A percentile compares a stretch with the other conserved stretches of the same genome.
These are phyloP conservation scores for Seriola quinqueradiata DNA, from an alignment of 2,113 vertebrate genomes.

Conservation along the genomic window DNA sequence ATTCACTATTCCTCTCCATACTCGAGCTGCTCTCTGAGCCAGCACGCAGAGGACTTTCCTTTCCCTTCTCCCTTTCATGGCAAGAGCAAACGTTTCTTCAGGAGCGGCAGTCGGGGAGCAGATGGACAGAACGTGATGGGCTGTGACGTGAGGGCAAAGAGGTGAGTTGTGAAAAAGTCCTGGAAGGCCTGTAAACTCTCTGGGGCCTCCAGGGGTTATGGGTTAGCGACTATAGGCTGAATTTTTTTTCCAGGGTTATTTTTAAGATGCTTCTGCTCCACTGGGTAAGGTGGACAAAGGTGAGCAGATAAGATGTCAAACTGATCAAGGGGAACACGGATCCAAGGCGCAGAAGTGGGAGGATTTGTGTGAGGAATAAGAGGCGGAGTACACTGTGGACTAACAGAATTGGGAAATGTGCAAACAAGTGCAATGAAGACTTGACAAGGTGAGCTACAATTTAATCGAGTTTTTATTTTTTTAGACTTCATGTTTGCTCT, in stretches of 20 bases:
- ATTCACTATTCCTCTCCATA: slow-evolving; percentile 31
- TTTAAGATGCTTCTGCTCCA: slow-evolving; percentile 58
- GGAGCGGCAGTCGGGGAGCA: slow-evolving; percentile 30
- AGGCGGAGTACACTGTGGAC: not conserved
- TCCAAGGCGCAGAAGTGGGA: not conserved
- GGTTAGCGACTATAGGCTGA: slow-evolving; percentile 20
- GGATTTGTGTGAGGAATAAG: slow-evolving; percentile 1
- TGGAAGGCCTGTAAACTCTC: slow-evolving; percentile 46
- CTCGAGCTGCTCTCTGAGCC: slow-evolving; percentile 20
- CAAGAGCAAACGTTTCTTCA: slow-evolving; percentile 35
- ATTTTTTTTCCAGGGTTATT: slow-evolving; percentile 44
- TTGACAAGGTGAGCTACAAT: not conserved
- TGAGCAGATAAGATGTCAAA: slow-evolving; percentile 33
- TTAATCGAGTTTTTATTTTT: slow-evolving; percentile 9
- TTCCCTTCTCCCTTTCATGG: not conserved
- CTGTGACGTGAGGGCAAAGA: slow-evolving; percentile 67
- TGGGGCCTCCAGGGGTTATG: slow-evolving; percentile 34
- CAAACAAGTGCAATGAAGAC: not conserved
- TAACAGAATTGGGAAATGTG: not conserved
- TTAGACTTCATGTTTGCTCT: slow-evolving; percentile 1
- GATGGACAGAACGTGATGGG: slow-evolving; percentile 49
- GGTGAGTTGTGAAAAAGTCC: slow-evolving; percentile 59
- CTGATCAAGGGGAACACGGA: slow-evolving; percentile 19
- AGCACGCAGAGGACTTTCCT: not conserved
- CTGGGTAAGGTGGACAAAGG: slow-evolving; percentile 19